A percentile compares a stretch with the other conserved stretches of the same genome.
Evolutionary conservation across 2,113 vertebrate species (phyloP).

Genomic region (Salminus brasiliensis): DNA sequence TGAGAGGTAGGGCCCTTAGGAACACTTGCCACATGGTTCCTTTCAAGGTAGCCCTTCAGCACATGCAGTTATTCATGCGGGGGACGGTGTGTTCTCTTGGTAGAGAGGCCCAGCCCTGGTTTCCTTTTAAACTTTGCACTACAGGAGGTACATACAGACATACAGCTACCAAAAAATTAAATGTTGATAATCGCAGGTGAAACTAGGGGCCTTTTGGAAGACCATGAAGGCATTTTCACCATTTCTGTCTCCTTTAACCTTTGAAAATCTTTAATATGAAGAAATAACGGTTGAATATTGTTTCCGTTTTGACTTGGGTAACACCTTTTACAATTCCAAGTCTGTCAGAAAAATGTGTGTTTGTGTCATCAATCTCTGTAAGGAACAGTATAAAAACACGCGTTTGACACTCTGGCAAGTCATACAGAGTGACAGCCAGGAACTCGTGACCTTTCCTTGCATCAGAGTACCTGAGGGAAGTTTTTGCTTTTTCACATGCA

Average conservation of each 20-base stretch:
- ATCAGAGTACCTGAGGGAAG: constrained; percentile 49
- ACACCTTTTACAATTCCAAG: no score
- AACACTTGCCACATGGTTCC: constrained; percentile 26
- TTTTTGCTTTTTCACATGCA: constrained; percentile 41
- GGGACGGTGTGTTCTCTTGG: neutral
- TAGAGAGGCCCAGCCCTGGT: neutral
- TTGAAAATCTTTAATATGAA: no score
- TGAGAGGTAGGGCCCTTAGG: neutral
- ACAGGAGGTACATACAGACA: no score
- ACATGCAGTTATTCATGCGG: neutral
- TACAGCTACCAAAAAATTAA: no score
- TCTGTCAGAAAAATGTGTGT: neutral
- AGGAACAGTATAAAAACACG: constrained; percentile 52
- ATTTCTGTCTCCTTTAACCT: no score
- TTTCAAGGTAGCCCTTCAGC: constrained; percentile 3
- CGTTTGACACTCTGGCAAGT: constrained; percentile 63
- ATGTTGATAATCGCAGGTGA: no score
- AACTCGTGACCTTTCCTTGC: constrained; percentile 66
- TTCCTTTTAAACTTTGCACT: neutral
- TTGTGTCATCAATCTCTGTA: constrained; percentile 26
- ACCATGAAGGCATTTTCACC: no score
- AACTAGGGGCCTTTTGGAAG: no score
- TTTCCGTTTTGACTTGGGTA: no score
- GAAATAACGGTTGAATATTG: no score
- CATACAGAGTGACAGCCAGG: constrained; percentile 67